These are phyloP conservation scores for Ailuropoda melanoleuca DNA, from an alignment of 2,113 vertebrate genomes.

Conservation along the genomic window DNA sequence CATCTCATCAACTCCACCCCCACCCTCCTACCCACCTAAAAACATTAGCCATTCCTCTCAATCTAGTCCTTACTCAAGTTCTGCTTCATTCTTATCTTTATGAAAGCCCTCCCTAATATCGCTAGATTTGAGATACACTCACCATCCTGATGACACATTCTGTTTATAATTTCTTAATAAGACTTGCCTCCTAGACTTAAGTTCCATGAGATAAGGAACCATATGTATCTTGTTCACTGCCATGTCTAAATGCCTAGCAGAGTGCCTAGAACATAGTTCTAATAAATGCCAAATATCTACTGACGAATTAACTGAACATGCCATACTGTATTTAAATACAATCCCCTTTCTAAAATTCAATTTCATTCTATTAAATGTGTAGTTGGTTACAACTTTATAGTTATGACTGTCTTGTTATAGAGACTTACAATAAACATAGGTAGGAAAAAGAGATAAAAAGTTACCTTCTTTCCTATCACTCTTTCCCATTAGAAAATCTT, in stretches of 20 bases:
- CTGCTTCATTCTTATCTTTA: background rate
- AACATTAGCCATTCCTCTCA: background rate
- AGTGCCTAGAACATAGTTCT: background rate
- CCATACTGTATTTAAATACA: background rate
- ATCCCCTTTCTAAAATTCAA: background rate
- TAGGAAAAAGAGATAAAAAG: constrained; percentile 4
- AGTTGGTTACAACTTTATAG: background rate
- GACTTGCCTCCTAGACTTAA: background rate
- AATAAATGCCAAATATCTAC: background rate
- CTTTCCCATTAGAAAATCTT: constrained; percentile 99
- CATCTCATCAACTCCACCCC: background rate
- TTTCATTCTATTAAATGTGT: constrained; percentile 14
- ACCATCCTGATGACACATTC: background rate
- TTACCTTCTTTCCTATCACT: constrained; percentile 96
- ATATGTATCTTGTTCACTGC: background rate
- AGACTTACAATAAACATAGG: background rate
- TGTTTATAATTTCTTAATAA: background rate
- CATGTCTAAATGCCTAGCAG: background rate
- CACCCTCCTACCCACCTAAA: background rate
- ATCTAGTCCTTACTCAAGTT: background rate
- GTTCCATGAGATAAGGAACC: background rate
- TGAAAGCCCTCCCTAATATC: background rate
- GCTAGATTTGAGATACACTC: background rate
- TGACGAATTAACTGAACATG: background rate
- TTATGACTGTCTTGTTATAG: background rate